A percentile compares a stretch with the other conserved stretches of the same genome.
These are phyloP conservation scores for Drosophila phalerata DNA, from an alignment of 2,888 invertebrate species.

Conservation along the genomic window DNA sequence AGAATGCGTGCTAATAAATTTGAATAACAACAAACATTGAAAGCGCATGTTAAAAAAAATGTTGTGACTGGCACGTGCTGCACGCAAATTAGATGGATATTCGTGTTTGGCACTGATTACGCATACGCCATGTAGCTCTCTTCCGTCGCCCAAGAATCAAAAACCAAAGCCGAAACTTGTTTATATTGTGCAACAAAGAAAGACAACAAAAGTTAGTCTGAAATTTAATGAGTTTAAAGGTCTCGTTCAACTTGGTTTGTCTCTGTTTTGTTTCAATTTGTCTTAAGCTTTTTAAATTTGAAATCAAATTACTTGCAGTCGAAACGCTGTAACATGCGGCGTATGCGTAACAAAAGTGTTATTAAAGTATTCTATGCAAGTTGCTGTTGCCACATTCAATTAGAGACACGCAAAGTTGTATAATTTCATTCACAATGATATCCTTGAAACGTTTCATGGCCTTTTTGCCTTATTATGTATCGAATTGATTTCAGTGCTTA, in stretches of 20 bases:
- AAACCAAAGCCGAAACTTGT: constrained; percentile 27
- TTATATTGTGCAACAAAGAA: constrained; percentile 23
- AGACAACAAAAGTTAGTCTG: constrained; percentile 23
- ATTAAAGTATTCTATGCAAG: constrained; percentile 23
- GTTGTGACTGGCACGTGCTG: constrained; percentile 54
- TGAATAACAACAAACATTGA: constrained; percentile 36
- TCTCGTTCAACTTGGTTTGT: constrained; percentile 14
- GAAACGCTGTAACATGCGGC: constrained; percentile 1
- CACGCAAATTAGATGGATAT: constrained; percentile 55
- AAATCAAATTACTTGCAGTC: constrained; percentile 24
- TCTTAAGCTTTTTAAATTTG: background rate
- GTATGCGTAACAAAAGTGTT: background rate
- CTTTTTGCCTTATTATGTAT: constrained; percentile 9
- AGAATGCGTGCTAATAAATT: constrained; percentile 49
- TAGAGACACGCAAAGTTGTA: constrained; percentile 27
- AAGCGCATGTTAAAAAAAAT: constrained; percentile 7
- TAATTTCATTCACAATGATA: constrained; percentile 1
- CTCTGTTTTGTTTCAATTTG: background rate
- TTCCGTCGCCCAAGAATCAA: background rate
- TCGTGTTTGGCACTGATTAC: constrained; percentile 45
- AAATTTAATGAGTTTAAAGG: constrained; percentile 31
- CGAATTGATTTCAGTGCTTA: constrained; percentile 8
- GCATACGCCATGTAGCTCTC: constrained; percentile 53
- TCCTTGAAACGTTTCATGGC: constrained; percentile 6
- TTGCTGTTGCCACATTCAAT: constrained; percentile 26